Base-by-base conservation (phyloP, 1,140 invertebrate genomes). In the Drosophila arizonae region DNA sequence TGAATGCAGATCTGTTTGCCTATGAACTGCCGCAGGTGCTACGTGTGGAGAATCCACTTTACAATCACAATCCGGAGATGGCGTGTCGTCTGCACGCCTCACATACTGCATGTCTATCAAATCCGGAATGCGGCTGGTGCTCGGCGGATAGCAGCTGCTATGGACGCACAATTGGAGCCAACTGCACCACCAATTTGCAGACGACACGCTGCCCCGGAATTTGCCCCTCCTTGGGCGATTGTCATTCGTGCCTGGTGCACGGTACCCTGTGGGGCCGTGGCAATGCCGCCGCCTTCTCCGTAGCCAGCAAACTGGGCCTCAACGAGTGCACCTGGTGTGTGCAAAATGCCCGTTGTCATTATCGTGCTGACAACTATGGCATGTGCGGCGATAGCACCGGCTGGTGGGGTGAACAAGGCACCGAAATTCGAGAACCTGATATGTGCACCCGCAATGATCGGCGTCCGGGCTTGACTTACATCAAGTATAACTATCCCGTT, bases 41-140 rank as follows among this genome's bases (percentile, higher is more conserved):
- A 43, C 94, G 95, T 48, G 94, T 95, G 10, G 94, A 95, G 26
- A 93, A 93, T 17, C 93, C 67, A 0, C 45, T 74, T 0, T 63
- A 94, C 94, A 86, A 95, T 95, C 95, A 94, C 94, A 86, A 95
- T 95, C 95, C 95, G 1, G 96, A 96, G 84, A 94, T 94, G 50
- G 93, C 95, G 8, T 97, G 96, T 79, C 94, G 93, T 26, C 93
- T 94, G 21, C 96, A 97, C 82, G 94, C 94, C 61, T 94, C 94
- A 28, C 94, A 96, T 67, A 94, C 95, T 15, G 95, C 95, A 74
- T 99, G 98, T 82, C 94, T 95, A 0, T 95, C 96, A 0, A 97
- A 98, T 93, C 96, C 97, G 0, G 97, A 98, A 91, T 99, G 98
- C 91, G 96, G 97, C 11, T 98, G 97, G 97, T 99, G 98, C 92